Evolutionary conservation across 2,888 invertebrate genomes (phyloP), one percentile per base, ranked within the genome.

Genomic region (Cylloceria caligata): DNA sequence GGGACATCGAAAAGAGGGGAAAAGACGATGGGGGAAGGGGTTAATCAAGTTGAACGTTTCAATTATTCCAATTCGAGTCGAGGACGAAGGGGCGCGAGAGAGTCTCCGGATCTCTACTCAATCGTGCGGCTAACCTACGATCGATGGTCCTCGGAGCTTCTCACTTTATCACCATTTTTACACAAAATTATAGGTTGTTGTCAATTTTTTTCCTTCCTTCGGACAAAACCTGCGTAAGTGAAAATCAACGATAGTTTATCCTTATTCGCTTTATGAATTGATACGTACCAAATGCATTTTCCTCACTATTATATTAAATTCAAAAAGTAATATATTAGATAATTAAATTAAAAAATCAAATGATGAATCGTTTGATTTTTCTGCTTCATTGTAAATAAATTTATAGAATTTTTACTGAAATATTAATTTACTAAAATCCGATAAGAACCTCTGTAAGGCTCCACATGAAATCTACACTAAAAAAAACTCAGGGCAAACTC

Each of bases 41-140:
- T 83, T 85, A 83, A 85, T 85, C 85, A 85, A 85, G 83, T 85
- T 83, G 85, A 85, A 85, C 85, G 83, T 85, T 85, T 85, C 85
- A 85, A 85, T 85, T 85, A 85, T 85, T 85, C 80, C 83, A 85
- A 83, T 85, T 85, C 78, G 80, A 79, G 84, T 80, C 77, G 85
- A 83, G 78, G 78, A 81, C 69, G 83, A 76, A 73, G 64, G 68
- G 80, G 36, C 47, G 75, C 19, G 67, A 13, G 60, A 49, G 52
- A 45, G 60, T 30, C 74, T 49, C 57, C 72, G 42, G 72, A 45
- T 72, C 45, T 67, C 72, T 65, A 39, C 80, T 75, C 74, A 16
- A 71, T 76, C 75, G 67, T 69, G 79, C 71, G 83, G 83, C 72
- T 80, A 83, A 68, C 80, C 80, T 55, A 64, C 79, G 83, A 83